A percentile compares a stretch with the other conserved stretches of the same genome.
Conservation (phyloP, 2,797 vertebrate species). For the Urocyon cinereoargenteus region DNA sequence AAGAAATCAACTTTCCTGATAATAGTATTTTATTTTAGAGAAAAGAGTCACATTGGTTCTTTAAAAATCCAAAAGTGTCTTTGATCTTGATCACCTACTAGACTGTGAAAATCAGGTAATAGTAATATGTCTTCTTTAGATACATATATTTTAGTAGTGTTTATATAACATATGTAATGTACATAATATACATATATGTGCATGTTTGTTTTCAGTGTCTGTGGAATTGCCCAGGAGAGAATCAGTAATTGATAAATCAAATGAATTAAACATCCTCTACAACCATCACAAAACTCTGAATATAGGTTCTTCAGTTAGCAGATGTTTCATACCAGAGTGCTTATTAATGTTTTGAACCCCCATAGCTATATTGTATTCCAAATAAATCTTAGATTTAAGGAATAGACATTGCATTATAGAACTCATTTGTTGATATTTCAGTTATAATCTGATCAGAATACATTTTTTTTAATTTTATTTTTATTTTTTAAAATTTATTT, state of each 20-base stretch:
- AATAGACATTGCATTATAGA: background rate
- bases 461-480: too few relatives aligned
- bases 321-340: background rate
- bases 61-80: background rate
- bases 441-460: background rate
- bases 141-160: background rate
- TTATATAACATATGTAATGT: background rate
- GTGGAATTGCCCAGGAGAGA: background rate
- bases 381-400: background rate
- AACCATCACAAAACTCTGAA: background rate
- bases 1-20: background rate
- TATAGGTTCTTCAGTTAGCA: background rate
- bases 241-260: background rate
- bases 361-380: background rate
- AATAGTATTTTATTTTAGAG: background rate
- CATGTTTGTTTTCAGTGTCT: background rate
- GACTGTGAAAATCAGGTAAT: background rate
- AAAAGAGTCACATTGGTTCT: background rate
- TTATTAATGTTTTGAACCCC: background rate
- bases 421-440: background rate
- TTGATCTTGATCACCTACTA: background rate
- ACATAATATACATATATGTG: background rate
- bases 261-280: background rate
- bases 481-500: too few relatives aligned
- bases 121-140: background rate